These are phyloP conservation scores for Microctenopoma lineatum DNA, from an alignment of 2,797 vertebrate genomes.

Conservation along the genomic window DNA sequence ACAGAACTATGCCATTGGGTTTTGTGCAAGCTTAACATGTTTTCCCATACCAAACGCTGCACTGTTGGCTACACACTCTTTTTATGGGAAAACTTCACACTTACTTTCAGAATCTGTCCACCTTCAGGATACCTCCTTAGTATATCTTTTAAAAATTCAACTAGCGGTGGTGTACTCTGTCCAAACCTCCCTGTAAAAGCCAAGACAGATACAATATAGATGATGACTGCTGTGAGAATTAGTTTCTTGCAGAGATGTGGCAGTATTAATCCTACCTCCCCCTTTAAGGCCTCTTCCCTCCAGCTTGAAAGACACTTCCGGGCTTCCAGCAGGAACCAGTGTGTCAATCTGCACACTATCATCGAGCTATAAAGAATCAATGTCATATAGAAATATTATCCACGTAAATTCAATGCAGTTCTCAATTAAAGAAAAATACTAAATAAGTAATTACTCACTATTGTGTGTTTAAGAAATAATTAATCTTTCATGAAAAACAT, in stretches of 20 bases:
- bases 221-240: slow-evolving; percentile 2
- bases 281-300: slow-evolving; percentile 92
- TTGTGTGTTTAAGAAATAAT: not conserved
- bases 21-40: too few species aligned
- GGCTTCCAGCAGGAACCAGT: slow-evolving; percentile 81
- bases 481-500: not conserved
- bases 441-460: not conserved
- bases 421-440: not conserved
- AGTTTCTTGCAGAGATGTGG: not conserved
- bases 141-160: slow-evolving; percentile 98
- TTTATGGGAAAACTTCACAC: slow-evolving; percentile 17
- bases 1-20: slow-evolving; percentile 22
- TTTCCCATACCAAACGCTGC: not conserved
- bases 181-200: slow-evolving; percentile 92
- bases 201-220: slow-evolving; percentile 11
- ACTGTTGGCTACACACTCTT: slow-evolving; percentile 5
- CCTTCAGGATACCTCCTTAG: slow-evolving; percentile 97
- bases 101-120: slow-evolving; percentile 98
- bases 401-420: not conserved
- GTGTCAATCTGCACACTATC: slow-evolving; percentile 84
- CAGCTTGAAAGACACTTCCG: slow-evolving; percentile 88
- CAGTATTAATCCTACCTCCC: slow-evolving; percentile 87
- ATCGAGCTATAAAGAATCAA: slow-evolving; percentile 82
- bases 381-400: not conserved
- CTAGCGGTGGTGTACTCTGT: slow-evolving; percentile 96